A percentile compares a stretch with the other conserved stretches of the same genome.
phyloP scores from a whole-genome alignment of 2,113 vertebrate species.

The Regulus satrapa region DNA sequence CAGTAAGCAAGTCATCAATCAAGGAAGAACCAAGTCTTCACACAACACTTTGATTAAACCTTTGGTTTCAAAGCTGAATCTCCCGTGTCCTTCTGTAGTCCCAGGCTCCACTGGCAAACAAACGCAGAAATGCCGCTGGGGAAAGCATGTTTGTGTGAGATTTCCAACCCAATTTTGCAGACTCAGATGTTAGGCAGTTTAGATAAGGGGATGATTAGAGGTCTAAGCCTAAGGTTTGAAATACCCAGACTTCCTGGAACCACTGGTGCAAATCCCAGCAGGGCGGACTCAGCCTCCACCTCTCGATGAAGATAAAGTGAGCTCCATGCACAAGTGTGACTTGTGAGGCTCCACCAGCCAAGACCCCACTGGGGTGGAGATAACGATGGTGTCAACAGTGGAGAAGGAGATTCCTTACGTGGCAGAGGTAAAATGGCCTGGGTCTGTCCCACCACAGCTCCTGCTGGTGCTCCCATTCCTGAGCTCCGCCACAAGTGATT shows the following conservation, averaged over 20 bases:
- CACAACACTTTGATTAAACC: background rate
- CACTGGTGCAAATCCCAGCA: slow-evolving; percentile 49
- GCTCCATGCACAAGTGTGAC: slow-evolving; percentile 14
- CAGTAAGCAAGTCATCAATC: background rate
- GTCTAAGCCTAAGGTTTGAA: slow-evolving; percentile 64
- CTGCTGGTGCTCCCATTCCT: background rate
- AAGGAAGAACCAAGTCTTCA: background rate
- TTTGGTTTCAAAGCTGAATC: slow-evolving; percentile 33
- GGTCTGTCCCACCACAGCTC: background rate
- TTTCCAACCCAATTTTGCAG: slow-evolving; percentile 57
- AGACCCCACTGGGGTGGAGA: background rate
- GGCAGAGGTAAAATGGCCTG: fast-evolving
- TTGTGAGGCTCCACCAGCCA: background rate
- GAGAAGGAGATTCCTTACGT: background rate
- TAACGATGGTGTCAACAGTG: background rate
- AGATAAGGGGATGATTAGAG: slow-evolving; percentile 68
- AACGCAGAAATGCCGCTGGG: slow-evolving; percentile 10
- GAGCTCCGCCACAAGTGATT: background rate
- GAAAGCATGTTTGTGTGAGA: slow-evolving; percentile 54
- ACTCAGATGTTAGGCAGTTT: slow-evolving; percentile 61
- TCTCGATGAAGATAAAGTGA: slow-evolving; percentile 36
- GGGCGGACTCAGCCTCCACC: slow-evolving; percentile 40
- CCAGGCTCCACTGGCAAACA: background rate
- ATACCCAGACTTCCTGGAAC: slow-evolving; percentile 68
- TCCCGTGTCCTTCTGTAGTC: background rate